Evolutionary conservation across 1,140 invertebrate genomes (phyloP), one percentile per base, ranked within the genome.

Genomic region (Trichoplusia ni): DNA sequence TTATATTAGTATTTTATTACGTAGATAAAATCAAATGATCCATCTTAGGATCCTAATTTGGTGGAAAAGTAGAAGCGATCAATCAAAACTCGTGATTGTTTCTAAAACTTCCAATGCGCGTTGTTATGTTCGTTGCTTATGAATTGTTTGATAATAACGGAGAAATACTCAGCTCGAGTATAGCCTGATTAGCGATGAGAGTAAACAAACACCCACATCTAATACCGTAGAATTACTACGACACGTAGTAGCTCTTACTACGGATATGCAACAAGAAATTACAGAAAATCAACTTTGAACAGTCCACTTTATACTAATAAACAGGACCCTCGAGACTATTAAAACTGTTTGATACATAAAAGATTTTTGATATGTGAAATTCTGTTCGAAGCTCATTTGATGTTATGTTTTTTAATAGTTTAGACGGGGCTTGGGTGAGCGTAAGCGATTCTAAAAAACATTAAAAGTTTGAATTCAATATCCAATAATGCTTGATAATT

Each of bases 131-230:
- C 33, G 13, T 21, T 9, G 21, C 40, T n/a, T n/a, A n/a, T n/a
- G n/a, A n/a, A n/a, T n/a, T n/a, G n/a, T n/a, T n/a, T n/a, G n/a
- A n/a, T n/a, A n/a, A n/a, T n/a, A n/a, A n/a, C n/a, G n/a, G n/a
- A n/a, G n/a, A n/a, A n/a, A n/a, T n/a, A n/a, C n/a, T n/a, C n/a
- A n/a, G n/a, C n/a, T n/a, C n/a, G n/a, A n/a, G n/a, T n/a, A n/a
- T n/a, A n/a, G n/a, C n/a, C n/a, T 56, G 51, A 49, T 46, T 56
- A 54, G 35, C 40, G 11, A 13, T 23, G 37, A 1, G 29, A 59
- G 60, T 73, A 74, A 74, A 74, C 68, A 74, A 63, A 71, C 65
- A 46, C 68, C 71, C 68, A 62, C 68, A 27, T 13, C 7, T 31
- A 53, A 66, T 19, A 35, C 37, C 27, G 67, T 64, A 40, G 59